Conservation (phyloP, 2,797 vertebrate genomes). For the Cichlasoma orientale region DNA sequence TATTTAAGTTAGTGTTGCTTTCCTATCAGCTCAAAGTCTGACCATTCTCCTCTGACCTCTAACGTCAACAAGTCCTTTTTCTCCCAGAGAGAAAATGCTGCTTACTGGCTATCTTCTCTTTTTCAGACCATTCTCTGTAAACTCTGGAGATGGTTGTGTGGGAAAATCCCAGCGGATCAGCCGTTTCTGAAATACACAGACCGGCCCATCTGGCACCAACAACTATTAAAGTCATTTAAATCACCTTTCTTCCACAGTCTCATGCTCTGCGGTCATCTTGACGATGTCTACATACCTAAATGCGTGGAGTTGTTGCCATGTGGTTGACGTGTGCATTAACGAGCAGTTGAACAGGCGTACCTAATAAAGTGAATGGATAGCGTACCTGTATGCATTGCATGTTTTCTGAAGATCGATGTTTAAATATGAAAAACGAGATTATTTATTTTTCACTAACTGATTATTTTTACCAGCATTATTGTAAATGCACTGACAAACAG, state of each 20-base stretch:
- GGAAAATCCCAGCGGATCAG: neutral
- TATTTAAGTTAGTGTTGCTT: neutral
- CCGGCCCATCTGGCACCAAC: neutral
- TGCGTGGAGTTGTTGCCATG: neutral
- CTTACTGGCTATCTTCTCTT: neutral
- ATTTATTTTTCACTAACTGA: neutral
- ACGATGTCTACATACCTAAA: neutral
- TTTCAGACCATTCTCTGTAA: neutral
- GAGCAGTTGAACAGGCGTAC: too few relatives aligned
- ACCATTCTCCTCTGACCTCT: neutral
- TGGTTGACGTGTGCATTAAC: too few relatives aligned
- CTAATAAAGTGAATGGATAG: too few relatives aligned
- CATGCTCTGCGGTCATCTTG: too few relatives aligned
- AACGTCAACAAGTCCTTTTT: neutral
- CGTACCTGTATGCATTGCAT: neutral
- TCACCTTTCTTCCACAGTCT: neutral
- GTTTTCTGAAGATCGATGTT: neutral
- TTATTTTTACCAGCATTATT: conserved; percentile 4
- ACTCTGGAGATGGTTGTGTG: neutral
- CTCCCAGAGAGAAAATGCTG: neutral
- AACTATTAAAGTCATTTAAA: neutral
- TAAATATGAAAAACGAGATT: neutral
- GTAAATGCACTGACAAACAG: neutral
- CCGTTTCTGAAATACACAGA: neutral
- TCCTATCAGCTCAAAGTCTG: neutral